Base-by-base conservation (phyloP, 2,888 invertebrate species). In the Sipha maydis region DNA sequence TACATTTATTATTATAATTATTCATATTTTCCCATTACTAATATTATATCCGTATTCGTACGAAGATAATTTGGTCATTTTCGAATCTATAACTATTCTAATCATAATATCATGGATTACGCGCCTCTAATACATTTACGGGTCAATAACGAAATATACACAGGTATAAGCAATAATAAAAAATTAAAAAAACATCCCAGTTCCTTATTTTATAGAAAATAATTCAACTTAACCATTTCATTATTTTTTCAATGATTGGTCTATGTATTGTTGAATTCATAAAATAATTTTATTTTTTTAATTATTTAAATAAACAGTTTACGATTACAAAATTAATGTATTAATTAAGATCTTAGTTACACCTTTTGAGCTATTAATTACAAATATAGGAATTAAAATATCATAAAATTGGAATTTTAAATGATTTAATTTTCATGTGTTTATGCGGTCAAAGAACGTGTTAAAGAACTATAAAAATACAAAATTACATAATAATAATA, bases 331-430 rank as follows among this genome's bases (percentile, higher is more conserved):
- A 82, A 82, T 48, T 41, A 80, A 69, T 31, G 48, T 31, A 41
- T 82, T 41, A 82, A 82, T 82, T 69, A 82, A 69, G 41, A 69
- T 69, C 28, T 8, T 25, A 76, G 41, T 31, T 56, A 19, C 19
- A 69, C 21, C 28, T 69, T 41, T 9, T 17, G n/a, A 28, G 14
- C 21, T 8, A 69, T 69, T 82, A 69, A 82, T 82, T 48, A 82
- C 25, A 28, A n/a, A 38, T 34, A 41, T 41, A 82, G 34, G 34
- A 3, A 67, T 41, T 48, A 80, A 38, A 38, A n/a, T n/a, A 5
- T 25, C n/a, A 76, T 76, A 48, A 28, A 67, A 69, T 38, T 41
- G 17, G n/a, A 17, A 69, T 41, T 71, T 28, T 1, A 31, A 71
- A 28, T 71, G 28, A 28, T 71, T 71, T 71, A 4, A 28, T 21